phyloP scores from a whole-genome alignment of 2,888 invertebrate species.

The Ashinkailepas kermadecensis region DNA sequence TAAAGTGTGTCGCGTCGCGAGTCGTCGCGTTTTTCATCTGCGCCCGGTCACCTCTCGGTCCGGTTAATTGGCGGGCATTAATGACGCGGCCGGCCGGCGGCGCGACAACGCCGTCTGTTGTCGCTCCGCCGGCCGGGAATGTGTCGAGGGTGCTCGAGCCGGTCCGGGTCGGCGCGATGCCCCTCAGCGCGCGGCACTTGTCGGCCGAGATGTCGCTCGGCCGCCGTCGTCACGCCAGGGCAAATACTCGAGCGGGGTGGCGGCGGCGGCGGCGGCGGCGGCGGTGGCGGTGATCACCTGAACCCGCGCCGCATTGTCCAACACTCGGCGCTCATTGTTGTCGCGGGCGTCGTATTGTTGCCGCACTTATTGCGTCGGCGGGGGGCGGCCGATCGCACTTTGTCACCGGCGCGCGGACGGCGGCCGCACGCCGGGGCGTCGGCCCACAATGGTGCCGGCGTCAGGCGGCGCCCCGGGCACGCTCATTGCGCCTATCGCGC shows the following conservation, averaged over 20 bases:
- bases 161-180: not conserved
- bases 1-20: not conserved
- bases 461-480: no score
- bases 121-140: not conserved
- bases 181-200: not conserved
- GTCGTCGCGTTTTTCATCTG: not conserved
- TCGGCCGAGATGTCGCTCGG: not conserved
- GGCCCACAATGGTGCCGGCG: not conserved
- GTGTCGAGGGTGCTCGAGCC: not conserved
- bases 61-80: slow-evolving; percentile 14
- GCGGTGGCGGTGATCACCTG: not conserved
- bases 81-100: not conserved
- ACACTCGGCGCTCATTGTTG: not conserved
- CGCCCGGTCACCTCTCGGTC: not conserved
- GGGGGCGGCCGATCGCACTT: slow-evolving; percentile 2
- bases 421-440: not conserved
- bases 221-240: not conserved
- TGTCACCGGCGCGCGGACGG: not conserved
- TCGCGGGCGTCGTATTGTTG: not conserved
- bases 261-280: not conserved
- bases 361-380: slow-evolving; percentile 4
- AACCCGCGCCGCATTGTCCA: not conserved
- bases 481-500: not conserved
- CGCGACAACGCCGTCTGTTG: not conserved
- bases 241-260: not conserved